phyloP scores from a whole-genome alignment of 2,888 invertebrate genomes.

The Itoplectis maculator region DNA sequence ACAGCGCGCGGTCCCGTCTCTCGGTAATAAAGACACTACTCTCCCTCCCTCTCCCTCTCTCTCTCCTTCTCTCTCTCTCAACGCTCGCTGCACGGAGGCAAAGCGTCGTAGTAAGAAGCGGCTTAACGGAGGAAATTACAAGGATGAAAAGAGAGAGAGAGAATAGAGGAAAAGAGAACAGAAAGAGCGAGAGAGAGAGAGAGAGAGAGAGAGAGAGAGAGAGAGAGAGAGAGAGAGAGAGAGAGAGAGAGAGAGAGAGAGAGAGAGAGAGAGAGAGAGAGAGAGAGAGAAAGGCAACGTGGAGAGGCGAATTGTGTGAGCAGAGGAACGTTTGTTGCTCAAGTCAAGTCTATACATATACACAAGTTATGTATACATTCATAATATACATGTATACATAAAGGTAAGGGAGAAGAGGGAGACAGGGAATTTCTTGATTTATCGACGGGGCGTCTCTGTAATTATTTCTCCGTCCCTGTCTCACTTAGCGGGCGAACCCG shows the following conservation, averaged over 20 bases:
- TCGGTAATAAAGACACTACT: slow-evolving; percentile 78
- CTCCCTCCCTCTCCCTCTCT: too few species aligned
- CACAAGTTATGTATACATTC: slow-evolving; percentile 8
- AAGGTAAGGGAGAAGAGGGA: slow-evolving; percentile 63
- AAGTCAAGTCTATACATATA: slow-evolving; percentile 4
- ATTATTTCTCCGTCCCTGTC: slow-evolving; percentile 82
- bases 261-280: slow-evolving; percentile 44
- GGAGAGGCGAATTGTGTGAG: slow-evolving; percentile 45
- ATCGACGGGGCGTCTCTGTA: slow-evolving; percentile 83
- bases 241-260: too few species aligned
- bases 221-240: slow-evolving; percentile 43
- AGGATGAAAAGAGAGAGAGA: slow-evolving; percentile 52
- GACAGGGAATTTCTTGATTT: slow-evolving; percentile 81
- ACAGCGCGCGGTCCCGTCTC: slow-evolving; percentile 8
- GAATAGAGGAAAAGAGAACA: slow-evolving; percentile 47
- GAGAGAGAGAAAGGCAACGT: slow-evolving; percentile 16
- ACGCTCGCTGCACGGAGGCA: slow-evolving; percentile 60
- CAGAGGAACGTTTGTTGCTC: slow-evolving; percentile 4
- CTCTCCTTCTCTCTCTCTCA: too few species aligned
- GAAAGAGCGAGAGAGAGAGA: slow-evolving; percentile 44
- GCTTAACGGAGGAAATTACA: slow-evolving; percentile 68
- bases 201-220: slow-evolving; percentile 47
- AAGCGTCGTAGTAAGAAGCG: slow-evolving; percentile 70
- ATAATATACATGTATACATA: background rate
- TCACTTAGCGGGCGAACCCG: slow-evolving; percentile 70